Base-by-base conservation (phyloP, 2,113 vertebrate genomes). In the Xyrauchen texanus region DNA sequence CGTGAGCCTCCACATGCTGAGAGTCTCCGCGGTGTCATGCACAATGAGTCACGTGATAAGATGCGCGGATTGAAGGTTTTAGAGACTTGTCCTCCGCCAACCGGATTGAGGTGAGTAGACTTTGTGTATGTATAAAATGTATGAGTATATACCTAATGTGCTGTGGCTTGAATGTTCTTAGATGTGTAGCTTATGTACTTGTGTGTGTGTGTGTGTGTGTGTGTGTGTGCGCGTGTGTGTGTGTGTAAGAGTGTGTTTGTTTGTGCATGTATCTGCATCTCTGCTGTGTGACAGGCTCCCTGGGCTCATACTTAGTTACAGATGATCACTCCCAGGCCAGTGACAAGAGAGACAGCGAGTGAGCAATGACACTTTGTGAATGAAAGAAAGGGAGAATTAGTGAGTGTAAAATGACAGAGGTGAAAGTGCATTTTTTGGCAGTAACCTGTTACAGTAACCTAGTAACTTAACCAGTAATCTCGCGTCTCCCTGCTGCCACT, bases 341-440 rank as follows among this genome's bases (percentile, higher is more conserved):
- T 76, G 46, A 46, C 55, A 69, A 72, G 12, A 51, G 72, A 58
- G 71, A 53, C 15, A 82, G 15, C 66, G 68, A 70, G 55, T 68
- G 46, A 49, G 61, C 49, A 49, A 51, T 1, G 21, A 34, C 3
- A 34, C 21, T 34, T 1, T 34, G 21, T 34, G 21, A 60, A 71
- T 0, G 21, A 12, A 61, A 75, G 53, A 8, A 66, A 53, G 66
- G 47, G 62, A 46, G 53, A 49, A 8, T 49, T 34, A 3, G 6
- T 57, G 53, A 57, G 53, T 57, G 11, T 10, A 52, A 52, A n/a
- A 58, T 5, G 6, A 11, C 5, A 58, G n/a, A 63, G n/a, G 63
- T 74, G 55, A 68, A 57, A 76, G 47, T 49, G 79, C 13, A 15
- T 8, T 76, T 66, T 65, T 60, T 55, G 53, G 52, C 68, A 49